Conservation (phyloP, 2,888 invertebrate species). For the Patella caerulea region DNA sequence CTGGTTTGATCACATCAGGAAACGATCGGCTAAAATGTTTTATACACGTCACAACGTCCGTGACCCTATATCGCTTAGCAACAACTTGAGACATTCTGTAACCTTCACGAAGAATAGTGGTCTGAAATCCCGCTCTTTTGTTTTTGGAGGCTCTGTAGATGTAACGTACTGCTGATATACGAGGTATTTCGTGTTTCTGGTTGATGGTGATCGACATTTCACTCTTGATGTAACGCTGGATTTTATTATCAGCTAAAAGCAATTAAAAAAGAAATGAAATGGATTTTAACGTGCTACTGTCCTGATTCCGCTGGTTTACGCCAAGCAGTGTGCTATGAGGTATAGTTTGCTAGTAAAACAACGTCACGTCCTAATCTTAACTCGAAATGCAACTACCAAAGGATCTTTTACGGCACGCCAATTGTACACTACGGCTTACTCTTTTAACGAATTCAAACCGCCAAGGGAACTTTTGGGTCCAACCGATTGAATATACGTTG, state of each 20-base stretch:
- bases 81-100: slow-evolving; percentile 21
- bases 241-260: slow-evolving; percentile 21
- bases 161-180: slow-evolving; percentile 11
- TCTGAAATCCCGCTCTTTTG: slow-evolving; percentile 19
- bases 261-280: not conserved
- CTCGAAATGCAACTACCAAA: no score
- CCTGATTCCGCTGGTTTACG: no score
- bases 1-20: slow-evolving; percentile 28
- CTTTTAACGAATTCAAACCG: no score
- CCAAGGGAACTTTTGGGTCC: no score
- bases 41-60: slow-evolving; percentile 25
- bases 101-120: slow-evolving; percentile 10
- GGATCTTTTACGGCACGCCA: no score
- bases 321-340: no score
- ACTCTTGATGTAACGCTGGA: slow-evolving; percentile 20
- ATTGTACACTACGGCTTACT: no score
- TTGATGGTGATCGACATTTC: slow-evolving; percentile 23
- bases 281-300: no score
- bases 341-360: no score
- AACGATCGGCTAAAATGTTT: slow-evolving; percentile 28
- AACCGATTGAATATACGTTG: no score
- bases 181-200: slow-evolving; percentile 18
- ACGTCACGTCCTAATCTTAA: no score
- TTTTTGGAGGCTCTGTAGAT: slow-evolving; percentile 18
- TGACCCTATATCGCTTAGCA: slow-evolving; percentile 15